Conservation (phyloP, 2,888 invertebrate species). For the Pseudococcus viburni region DNA sequence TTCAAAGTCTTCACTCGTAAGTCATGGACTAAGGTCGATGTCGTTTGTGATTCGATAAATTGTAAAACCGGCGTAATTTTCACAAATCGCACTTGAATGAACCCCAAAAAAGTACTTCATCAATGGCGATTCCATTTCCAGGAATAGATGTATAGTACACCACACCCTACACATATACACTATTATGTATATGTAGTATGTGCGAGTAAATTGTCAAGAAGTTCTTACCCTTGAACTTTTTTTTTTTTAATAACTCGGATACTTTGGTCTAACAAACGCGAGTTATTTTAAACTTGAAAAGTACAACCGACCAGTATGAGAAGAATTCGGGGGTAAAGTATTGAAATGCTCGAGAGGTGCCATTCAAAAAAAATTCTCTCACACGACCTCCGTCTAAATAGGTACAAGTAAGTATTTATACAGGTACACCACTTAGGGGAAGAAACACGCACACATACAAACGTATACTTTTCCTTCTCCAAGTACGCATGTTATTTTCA, state of each 20-base stretch:
- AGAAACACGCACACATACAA: too few species aligned
- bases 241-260: neutral
- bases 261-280: neutral
- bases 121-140: neutral
- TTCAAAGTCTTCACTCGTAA: too few species aligned
- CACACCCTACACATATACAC: neutral
- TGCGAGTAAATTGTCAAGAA: neutral
- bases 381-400: neutral
- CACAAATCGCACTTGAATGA: neutral
- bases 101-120: neutral
- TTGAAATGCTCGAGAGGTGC: neutral
- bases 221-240: neutral
- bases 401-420: too few species aligned
- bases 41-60: too few species aligned
- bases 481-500: neutral
- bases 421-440: too few species aligned
- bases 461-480: neutral
- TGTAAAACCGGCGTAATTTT: neutral
- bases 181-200: neutral
- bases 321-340: neutral
- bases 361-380: neutral
- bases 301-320: neutral
- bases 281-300: neutral
- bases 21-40: too few species aligned
- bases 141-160: neutral